Percentiles rank a stretch among this genome's conserved stretches.
Evolutionary conservation across 2,797 vertebrate genomes (phyloP).

Genomic region (Siniperca undulata): DNA sequence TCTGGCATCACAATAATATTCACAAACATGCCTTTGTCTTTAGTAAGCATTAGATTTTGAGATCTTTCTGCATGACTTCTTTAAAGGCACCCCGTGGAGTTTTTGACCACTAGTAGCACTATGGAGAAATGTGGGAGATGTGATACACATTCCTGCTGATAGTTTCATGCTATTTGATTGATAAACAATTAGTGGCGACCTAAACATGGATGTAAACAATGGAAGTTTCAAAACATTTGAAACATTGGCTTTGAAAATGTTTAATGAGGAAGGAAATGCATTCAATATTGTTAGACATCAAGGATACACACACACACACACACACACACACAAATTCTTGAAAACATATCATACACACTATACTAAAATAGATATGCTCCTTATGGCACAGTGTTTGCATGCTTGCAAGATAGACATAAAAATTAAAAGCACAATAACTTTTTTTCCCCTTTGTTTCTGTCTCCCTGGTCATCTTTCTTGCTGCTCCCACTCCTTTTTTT

Average conservation of each 20-base stretch:
- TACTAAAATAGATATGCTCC: not conserved
- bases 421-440: conserved; percentile 28
- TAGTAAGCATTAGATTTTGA: not conserved
- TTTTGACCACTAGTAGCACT: too few species aligned
- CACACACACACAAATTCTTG: not conserved
- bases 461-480: conserved; percentile 29
- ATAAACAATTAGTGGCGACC: not conserved
- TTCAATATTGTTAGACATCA: not conserved
- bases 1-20: conserved; percentile 22
- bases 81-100: too few species aligned
- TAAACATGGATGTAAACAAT: not conserved
- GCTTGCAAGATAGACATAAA: too few species aligned
- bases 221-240: not conserved
- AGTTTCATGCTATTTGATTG: not conserved
- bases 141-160: not conserved
- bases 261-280: not conserved
- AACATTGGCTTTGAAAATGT: not conserved
- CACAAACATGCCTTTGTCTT: conserved; percentile 11
- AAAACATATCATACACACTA: not conserved
- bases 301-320: not conserved
- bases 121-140: not conserved
- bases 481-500: not conserved
- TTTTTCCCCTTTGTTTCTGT: conserved; percentile 18
- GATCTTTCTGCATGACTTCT: not conserved
- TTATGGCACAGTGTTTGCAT: too few species aligned